Evolutionary conservation across 2,888 invertebrate species (phyloP).

Genomic region (Herminia tarsipennalis): DNA sequence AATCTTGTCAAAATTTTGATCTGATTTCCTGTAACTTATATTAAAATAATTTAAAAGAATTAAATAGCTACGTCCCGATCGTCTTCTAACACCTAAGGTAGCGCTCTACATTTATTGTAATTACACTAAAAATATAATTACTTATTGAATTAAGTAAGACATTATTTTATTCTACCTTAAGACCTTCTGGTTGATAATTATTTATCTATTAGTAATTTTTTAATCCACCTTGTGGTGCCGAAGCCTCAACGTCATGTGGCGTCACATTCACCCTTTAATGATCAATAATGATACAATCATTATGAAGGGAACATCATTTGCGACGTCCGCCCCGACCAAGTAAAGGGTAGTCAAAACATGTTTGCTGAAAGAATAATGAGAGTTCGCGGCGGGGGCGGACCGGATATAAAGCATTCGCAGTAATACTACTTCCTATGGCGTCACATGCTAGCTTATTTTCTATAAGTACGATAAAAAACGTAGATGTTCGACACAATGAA

Average conservation of each 20-base stretch:
- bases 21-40: too few species aligned
- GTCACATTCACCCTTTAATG: slow-evolving; percentile 61
- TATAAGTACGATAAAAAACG: not conserved
- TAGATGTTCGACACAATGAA: too few species aligned
- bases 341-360: slow-evolving; percentile 82
- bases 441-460: slow-evolving; percentile 53
- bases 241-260: slow-evolving; percentile 51
- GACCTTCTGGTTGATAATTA: slow-evolving; percentile 7
- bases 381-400: slow-evolving; percentile 64
- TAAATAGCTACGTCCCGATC: too few species aligned
- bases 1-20: too few species aligned
- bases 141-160: not conserved
- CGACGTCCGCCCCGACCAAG: slow-evolving; percentile 57
- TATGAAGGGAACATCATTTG: slow-evolving; percentile 62
- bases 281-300: slow-evolving; percentile 70
- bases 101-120: too few species aligned
- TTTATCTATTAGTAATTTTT: slow-evolving; percentile 16
- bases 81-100: too few species aligned
- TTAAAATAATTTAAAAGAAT: too few species aligned
- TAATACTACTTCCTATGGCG: slow-evolving; percentile 71
- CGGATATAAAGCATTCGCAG: slow-evolving; percentile 78
- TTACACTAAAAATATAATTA: too few species aligned
- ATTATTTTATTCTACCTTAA: not conserved
- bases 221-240: slow-evolving; percentile 36
- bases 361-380: slow-evolving; percentile 83